Evolutionary conservation across 2,113 vertebrate species (phyloP).

Genomic region (Myiagra hebetior): DNA sequence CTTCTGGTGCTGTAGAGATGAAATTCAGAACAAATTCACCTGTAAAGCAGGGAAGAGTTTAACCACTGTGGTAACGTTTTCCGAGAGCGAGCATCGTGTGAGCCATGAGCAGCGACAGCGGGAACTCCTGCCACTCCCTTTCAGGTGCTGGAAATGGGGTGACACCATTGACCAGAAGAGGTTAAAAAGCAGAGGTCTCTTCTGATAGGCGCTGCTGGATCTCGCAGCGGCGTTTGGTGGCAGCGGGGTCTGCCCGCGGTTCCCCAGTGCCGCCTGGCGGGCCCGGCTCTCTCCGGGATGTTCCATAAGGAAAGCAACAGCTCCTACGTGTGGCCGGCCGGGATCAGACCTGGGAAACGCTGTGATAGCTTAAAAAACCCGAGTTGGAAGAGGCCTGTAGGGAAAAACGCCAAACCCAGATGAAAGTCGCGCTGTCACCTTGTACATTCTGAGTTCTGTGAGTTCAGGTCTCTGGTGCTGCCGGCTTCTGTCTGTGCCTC

Average conservation of each 20-base stretch:
- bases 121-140: not conserved
- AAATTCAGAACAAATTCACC: not conserved
- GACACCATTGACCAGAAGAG: accelerated
- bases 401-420: not conserved
- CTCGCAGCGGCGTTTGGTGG: accelerated
- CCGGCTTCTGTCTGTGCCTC: not conserved
- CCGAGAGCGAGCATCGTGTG: not conserved
- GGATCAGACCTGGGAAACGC: accelerated
- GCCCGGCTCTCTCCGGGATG: not conserved
- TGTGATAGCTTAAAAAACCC: accelerated
- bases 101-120: not conserved
- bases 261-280: conserved; percentile 55
- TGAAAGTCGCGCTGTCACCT: accelerated
- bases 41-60: not conserved
- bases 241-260: not conserved
- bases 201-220: accelerated
- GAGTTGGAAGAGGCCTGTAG: accelerated
- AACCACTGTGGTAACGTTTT: accelerated
- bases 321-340: not conserved
- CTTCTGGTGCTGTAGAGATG: not conserved
- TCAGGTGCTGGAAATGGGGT: not conserved
- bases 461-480: not conserved
- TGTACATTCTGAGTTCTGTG: accelerated
- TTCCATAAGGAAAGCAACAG: not conserved
- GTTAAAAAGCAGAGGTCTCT: not conserved